A percentile compares a stretch with the other conserved stretches of the same genome.
Evolutionary conservation across 2,113 vertebrate species (phyloP).

Genomic region (Origma solitaria): DNA sequence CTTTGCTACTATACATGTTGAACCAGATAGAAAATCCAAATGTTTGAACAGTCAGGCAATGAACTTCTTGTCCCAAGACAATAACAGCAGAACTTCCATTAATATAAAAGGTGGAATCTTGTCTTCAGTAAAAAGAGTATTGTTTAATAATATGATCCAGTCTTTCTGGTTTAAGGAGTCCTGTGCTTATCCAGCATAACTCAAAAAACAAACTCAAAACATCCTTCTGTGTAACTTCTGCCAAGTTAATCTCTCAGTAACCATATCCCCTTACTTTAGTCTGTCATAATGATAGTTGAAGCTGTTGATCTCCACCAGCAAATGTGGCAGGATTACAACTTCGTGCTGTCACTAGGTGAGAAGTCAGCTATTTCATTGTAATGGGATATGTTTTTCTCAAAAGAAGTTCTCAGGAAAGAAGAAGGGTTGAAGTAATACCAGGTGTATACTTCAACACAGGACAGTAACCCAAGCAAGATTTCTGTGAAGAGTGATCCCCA

Average conservation of each 20-base stretch:
- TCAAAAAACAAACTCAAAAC: background rate
- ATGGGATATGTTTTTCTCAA: background rate
- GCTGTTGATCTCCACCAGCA: background rate
- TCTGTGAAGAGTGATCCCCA: background rate
- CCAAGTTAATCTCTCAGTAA: background rate
- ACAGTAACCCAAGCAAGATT: background rate
- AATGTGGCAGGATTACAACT: background rate
- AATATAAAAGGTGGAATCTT: background rate
- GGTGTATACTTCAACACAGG: background rate
- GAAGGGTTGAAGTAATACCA: background rate
- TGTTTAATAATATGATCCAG: background rate
- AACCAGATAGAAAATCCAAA: constrained; percentile 10
- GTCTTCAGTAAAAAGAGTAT: background rate
- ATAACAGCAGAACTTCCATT: background rate
- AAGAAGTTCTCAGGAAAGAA: background rate
- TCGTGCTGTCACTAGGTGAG: background rate
- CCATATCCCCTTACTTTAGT: background rate
- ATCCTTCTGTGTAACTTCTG: background rate
- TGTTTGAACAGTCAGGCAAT: background rate
- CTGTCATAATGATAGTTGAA: background rate
- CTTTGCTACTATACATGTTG: background rate
- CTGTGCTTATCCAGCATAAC: background rate
- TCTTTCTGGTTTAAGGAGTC: background rate
- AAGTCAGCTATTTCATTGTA: background rate
- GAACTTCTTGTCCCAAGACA: background rate